These are phyloP conservation scores for Syngnathus typhle DNA, from an alignment of 2,113 vertebrate genomes.

Conservation along the genomic window DNA sequence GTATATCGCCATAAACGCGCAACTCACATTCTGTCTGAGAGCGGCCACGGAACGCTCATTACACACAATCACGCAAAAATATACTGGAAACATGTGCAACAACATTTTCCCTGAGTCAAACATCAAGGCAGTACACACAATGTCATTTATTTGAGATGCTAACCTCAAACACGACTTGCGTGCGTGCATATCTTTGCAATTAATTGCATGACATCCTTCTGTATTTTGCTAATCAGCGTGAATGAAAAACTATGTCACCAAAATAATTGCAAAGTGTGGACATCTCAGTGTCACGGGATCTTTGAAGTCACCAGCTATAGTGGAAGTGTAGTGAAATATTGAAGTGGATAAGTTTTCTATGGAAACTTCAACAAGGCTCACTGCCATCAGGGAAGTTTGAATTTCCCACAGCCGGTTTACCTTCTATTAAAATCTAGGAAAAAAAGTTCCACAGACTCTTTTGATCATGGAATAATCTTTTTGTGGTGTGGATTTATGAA, in stretches of 20 bases:
- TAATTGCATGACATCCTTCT: constrained; percentile 18
- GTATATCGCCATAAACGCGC: too few species aligned
- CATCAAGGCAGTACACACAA: constrained; percentile 9
- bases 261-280: constrained; percentile 19
- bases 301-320: constrained; percentile 36
- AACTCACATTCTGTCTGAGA: too few species aligned
- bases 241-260: constrained; percentile 32
- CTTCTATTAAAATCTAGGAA: constrained; percentile 40
- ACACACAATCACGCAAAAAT: neutral
- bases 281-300: constrained; percentile 15
- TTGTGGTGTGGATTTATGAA: constrained; percentile 1
- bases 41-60: neutral
- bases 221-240: constrained; percentile 42
- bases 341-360: constrained; percentile 27
- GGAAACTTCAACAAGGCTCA: constrained; percentile 8
- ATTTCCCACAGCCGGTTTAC: constrained; percentile 33
- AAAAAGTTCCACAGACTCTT: constrained; percentile 22
- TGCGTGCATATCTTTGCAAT: constrained; percentile 9
- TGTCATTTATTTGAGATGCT: constrained; percentile 30
- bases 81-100: constrained; percentile 11
- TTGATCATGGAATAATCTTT: constrained; percentile 14
- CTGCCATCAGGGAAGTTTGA: constrained; percentile 28
- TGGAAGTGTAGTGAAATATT: constrained; percentile 23
- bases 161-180: constrained; percentile 31
- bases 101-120: constrained; percentile 11